These are phyloP conservation scores for Enhydra lutris DNA, from an alignment of 2,113 vertebrate genomes.

Conservation along the genomic window DNA sequence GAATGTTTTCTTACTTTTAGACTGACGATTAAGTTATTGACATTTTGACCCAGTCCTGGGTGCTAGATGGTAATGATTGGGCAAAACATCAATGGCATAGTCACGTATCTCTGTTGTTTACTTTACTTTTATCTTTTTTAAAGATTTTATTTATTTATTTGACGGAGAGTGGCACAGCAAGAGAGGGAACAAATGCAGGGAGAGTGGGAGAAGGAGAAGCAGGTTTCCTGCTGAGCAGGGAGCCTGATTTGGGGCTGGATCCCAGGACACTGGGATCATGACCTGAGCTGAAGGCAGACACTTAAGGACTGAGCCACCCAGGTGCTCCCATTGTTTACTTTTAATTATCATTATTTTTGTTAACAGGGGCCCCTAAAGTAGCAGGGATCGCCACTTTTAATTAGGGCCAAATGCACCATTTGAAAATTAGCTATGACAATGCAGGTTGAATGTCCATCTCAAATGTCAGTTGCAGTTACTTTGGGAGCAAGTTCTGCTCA, in stretches of 20 bases:
- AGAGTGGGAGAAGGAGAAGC: no score
- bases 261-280: no score
- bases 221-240: no score
- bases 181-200: no score
- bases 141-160: no score
- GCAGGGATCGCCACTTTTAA: neutral
- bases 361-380: slow-evolving; percentile 12
- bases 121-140: neutral
- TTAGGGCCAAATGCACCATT: neutral
- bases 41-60: slow-evolving; percentile 30
- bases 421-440: slow-evolving; percentile 33
- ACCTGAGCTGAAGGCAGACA: no score
- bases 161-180: no score
- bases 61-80: neutral
- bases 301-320: no score
- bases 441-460: slow-evolving; percentile 2
- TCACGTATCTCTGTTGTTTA: neutral
- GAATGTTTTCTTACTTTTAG: slow-evolving; percentile 53
- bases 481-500: slow-evolving; percentile 13
- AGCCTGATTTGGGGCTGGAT: no score
- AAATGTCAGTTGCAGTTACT: slow-evolving; percentile 1
- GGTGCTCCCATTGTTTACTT: neutral
- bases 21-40: slow-evolving; percentile 13
- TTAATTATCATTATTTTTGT: neutral
- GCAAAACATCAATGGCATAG: neutral